These are phyloP conservation scores for Harpagoxenus sublaevis DNA, from an alignment of 2,888 invertebrate species.

Conservation along the genomic window DNA sequence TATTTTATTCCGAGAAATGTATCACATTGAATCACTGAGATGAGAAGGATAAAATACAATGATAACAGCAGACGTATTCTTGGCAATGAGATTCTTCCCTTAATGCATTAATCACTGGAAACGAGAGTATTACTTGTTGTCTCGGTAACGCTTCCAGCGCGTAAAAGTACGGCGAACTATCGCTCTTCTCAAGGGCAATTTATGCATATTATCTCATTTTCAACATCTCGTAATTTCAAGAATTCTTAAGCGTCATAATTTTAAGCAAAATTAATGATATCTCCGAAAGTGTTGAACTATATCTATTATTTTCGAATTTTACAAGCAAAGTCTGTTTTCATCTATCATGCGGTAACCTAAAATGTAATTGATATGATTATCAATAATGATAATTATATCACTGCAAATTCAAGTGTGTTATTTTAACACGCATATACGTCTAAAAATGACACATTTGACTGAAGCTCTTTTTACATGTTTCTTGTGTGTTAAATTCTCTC, in stretches of 20 bases:
- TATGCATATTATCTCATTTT: conserved; percentile 31
- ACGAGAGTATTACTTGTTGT: conserved; percentile 32
- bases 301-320: not conserved
- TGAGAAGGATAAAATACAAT: conserved; percentile 10
- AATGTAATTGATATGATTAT: not conserved
- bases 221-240: not conserved
- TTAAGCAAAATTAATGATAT: not conserved
- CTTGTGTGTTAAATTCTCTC: too few relatives aligned
- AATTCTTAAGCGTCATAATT: not conserved
- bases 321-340: not conserved
- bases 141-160: not conserved
- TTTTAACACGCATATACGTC: too few relatives aligned
- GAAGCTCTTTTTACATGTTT: too few relatives aligned
- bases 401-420: too few relatives aligned
- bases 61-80: conserved; percentile 6
- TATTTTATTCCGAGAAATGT: conserved; percentile 5
- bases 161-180: conserved; percentile 12
- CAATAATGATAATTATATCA: too few relatives aligned
- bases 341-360: too few relatives aligned
- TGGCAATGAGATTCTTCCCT: conserved; percentile 3
- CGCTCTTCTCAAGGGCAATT: not conserved
- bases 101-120: conserved; percentile 25
- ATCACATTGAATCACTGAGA: not conserved
- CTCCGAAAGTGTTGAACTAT: not conserved
- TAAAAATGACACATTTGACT: too few relatives aligned